A percentile compares a stretch with the other conserved stretches of the same genome.
These are phyloP conservation scores for Oreochromis grahami DNA, from an alignment of 2,797 vertebrate genomes.

Conservation along the genomic window DNA sequence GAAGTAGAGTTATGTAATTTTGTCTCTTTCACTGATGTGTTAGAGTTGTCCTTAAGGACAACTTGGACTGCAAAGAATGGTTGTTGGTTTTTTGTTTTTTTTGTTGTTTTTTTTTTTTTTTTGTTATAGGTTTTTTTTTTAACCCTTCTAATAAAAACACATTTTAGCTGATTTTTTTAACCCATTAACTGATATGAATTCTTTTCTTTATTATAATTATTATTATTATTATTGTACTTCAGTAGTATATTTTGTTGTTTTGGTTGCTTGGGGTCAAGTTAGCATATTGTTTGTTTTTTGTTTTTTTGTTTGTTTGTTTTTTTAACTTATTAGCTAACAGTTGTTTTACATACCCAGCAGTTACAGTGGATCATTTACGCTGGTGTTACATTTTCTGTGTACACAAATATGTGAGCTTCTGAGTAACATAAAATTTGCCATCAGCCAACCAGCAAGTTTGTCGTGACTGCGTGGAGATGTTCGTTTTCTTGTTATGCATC, in stretches of 20 bases:
- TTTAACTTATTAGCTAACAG: neutral
- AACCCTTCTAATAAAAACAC: neutral
- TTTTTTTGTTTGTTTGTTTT: too few species aligned
- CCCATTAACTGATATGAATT: fast-evolving
- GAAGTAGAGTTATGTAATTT: neutral
- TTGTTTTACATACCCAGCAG: neutral
- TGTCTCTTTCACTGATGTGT: neutral
- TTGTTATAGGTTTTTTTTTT: neutral
- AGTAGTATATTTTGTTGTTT: neutral
- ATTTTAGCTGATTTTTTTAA: neutral
- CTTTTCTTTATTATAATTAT: fast-evolving
- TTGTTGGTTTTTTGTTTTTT: neutral
- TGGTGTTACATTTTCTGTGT: neutral
- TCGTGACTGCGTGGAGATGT: neutral
- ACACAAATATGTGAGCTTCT: neutral
- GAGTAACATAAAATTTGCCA: neutral
- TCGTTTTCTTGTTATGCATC: neutral
- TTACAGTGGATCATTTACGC: neutral
- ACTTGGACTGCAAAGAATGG: neutral
- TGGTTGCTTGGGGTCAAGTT: neutral
- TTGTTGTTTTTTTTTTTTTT: too few species aligned
- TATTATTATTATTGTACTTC: neutral
- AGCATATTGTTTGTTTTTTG: neutral
- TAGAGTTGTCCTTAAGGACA: neutral
- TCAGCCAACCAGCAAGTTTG: neutral